These are phyloP conservation scores for Homarus americanus DNA, from an alignment of 1,140 invertebrate species.

Conservation along the genomic window DNA sequence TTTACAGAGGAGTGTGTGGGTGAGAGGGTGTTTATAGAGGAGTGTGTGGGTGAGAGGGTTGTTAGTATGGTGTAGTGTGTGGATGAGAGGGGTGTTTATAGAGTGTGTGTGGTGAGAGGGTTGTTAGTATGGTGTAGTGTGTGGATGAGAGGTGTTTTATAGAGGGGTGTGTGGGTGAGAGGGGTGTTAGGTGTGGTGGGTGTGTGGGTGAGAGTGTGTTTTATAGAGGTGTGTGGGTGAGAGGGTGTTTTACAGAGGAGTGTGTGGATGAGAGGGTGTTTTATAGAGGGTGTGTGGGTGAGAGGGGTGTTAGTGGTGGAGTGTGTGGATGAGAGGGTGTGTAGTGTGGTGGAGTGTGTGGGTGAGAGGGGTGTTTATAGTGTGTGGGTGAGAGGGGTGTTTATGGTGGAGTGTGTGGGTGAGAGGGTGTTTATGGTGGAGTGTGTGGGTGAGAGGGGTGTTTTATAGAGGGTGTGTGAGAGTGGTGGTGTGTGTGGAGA, in stretches of 20 bases:
- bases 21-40: no score
- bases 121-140: slow-evolving; percentile 2
- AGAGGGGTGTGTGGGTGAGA: neutral
- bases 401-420: neutral
- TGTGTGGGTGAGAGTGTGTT: neutral
- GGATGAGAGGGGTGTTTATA: neutral
- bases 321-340: neutral
- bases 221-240: no score
- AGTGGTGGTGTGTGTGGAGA: no score
- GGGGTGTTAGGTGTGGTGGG: no score
- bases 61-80: slow-evolving; percentile 4
- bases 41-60: slow-evolving; percentile 81
- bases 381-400: neutral
- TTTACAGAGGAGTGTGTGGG: no score
- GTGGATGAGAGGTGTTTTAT: neutral
- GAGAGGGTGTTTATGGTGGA: no score
- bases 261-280: no score
- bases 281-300: no score
- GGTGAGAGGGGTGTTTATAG: neutral
- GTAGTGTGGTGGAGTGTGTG: neutral
- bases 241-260: no score
- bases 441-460: neutral
- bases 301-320: neutral
- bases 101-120: slow-evolving; percentile 82
- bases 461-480: neutral